A percentile compares a stretch with the other conserved stretches of the same genome.
Conservation (phyloP, 1,140 invertebrate species). For the Drosophila triauraria region DNA sequence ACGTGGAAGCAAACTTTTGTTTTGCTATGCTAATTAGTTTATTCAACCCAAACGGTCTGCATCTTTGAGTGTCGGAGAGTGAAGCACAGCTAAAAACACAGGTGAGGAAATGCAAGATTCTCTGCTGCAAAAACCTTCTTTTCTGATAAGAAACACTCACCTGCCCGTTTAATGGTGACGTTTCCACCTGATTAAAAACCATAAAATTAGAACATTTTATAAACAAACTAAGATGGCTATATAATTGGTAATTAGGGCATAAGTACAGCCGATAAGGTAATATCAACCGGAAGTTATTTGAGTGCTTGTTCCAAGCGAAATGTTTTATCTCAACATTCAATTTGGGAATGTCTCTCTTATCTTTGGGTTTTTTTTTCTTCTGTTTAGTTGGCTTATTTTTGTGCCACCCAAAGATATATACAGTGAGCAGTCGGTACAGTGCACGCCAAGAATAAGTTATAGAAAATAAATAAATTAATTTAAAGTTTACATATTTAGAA, state of each 20-base stretch:
- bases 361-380: conserved; percentile 11
- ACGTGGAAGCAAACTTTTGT: conserved; percentile 33
- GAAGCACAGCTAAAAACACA: neutral
- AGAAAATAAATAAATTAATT: neutral
- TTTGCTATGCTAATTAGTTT: conserved; percentile 31
- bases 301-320: conserved; percentile 8
- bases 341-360: conserved; percentile 34
- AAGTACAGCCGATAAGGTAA: conserved; percentile 13
- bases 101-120: conserved; percentile 5
- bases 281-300: conserved; percentile 22
- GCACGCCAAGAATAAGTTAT: too few species aligned
- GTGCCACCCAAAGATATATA: conserved; percentile 16
- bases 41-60: conserved; percentile 8
- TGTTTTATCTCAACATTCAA: conserved; percentile 40
- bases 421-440: neutral
- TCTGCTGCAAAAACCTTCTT: neutral
- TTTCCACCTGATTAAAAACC: conserved; percentile 29
- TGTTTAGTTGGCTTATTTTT: neutral
- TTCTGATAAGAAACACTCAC: conserved; percentile 27
- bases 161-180: conserved; percentile 29
- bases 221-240: neutral
- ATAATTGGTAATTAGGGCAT: neutral
- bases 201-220: neutral
- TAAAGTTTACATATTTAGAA: too few species aligned
- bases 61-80: neutral